A percentile compares a stretch with the other conserved stretches of the same genome.
These are phyloP conservation scores for Plagodis pulveraria DNA, from an alignment of 2,888 invertebrate species.

Conservation along the genomic window DNA sequence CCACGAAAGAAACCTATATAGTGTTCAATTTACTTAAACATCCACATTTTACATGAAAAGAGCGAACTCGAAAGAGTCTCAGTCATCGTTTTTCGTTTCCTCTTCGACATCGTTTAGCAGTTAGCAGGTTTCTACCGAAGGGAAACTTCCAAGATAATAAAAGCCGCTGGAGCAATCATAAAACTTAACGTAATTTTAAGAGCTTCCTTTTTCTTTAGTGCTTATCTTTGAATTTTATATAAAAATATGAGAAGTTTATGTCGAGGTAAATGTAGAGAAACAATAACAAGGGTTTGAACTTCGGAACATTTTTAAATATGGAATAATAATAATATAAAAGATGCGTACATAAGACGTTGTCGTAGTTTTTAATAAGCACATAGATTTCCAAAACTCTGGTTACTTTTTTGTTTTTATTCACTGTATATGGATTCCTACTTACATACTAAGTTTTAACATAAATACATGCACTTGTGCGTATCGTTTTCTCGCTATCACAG, in stretches of 20 bases:
- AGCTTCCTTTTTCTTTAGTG: slow-evolving; percentile 17
- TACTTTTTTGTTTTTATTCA: no score
- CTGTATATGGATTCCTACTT: no score
- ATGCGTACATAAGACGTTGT: no score
- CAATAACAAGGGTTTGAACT: no score
- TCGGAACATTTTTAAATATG: no score
- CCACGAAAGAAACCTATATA: neutral
- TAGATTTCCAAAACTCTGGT: no score
- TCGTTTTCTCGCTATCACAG: no score
- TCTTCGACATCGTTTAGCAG: slow-evolving; percentile 23
- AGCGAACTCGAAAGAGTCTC: slow-evolving; percentile 14
- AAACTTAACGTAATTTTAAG: slow-evolving; percentile 25
- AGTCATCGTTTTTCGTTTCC: slow-evolving; percentile 23
- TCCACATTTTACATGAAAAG: slow-evolving; percentile 9
- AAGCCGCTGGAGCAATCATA: slow-evolving; percentile 24
- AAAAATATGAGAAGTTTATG: slow-evolving; percentile 16
- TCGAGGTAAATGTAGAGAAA: slow-evolving; percentile 6
- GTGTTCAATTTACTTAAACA: slow-evolving; percentile 7
- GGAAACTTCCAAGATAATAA: slow-evolving; percentile 31
- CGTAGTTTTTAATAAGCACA: no score
- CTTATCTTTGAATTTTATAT: slow-evolving; percentile 8
- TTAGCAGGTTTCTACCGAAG: slow-evolving; percentile 28
- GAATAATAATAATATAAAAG: no score
- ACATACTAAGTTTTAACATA: no score
- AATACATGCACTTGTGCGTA: no score